Base-by-base conservation (phyloP, 2,888 invertebrate genomes). In the Dioctria linearis region DNA sequence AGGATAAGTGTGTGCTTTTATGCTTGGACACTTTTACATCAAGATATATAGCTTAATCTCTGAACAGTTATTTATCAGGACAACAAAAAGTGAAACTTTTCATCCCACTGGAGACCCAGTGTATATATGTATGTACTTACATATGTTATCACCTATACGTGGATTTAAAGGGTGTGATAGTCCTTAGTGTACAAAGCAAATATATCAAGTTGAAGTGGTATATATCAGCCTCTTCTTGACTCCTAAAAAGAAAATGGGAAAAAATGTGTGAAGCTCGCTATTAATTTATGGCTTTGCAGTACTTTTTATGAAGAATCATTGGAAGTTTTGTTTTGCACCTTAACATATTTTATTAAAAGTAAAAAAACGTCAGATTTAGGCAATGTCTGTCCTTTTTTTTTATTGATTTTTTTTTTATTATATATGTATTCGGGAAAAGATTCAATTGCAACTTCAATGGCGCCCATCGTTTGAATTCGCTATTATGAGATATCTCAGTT, bases 21-120 rank as follows among this genome's bases (percentile, higher is more conserved):
- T 37, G n/a, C 3, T 61, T n/a, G 37, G 61, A 61, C 61, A 37
- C 61, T 61, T 61, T 61, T 39, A 61, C 8, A 39, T 39, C 37
- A n/a, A 61, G 37, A 61, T 61, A 61, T 61, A 61, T 61, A 11
- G 61, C 39, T 39, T 39, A 61, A 61, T 39, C 61, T 61, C 61
- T 39, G 25, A 6, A 37, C 37, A 61, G 61, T 61, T 61, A 61
- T 61, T 61, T 61, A 61, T 61, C 37, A 61, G n/a, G 61, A 4
- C 39, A 61, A 37, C 13, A 61, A 61, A 37, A 61, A 61, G 25
- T 61, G 61, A 61, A 25, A 61, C 11, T 8, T 11, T 25, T 61
- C 54, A 13, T 61, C 61, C 39, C 61, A 39, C 25, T 4, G n/a
- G 37, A 39, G 39, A 61, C 25, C 2, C 61, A 61, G 4, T 5